These are phyloP conservation scores for Carollia perspicillata DNA, from an alignment of 2,113 vertebrate genomes.

Conservation along the genomic window DNA sequence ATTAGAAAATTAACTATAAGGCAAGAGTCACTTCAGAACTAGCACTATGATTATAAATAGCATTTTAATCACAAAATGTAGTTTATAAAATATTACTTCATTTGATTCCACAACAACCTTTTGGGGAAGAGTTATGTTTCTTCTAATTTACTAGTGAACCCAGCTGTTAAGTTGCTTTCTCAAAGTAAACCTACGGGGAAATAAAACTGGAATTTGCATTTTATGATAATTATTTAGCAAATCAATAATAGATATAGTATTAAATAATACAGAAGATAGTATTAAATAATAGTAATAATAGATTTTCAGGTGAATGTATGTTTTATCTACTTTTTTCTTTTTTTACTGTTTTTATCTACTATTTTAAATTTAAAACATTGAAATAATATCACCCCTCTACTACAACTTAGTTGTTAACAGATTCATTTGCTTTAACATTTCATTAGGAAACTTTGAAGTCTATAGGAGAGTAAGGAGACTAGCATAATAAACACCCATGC, in stretches of 20 bases:
- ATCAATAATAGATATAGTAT: background rate
- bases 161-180: conserved; percentile 25
- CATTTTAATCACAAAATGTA: background rate
- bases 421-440: conserved; percentile 13
- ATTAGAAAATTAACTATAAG: background rate
- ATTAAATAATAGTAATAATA: conserved; percentile 7
- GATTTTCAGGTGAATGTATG: background rate
- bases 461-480: background rate
- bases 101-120: background rate
- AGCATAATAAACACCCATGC: background rate
- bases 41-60: background rate
- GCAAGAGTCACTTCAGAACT: background rate
- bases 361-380: background rate
- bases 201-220: conserved; percentile 28
- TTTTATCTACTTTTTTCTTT: no score
- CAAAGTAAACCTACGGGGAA: background rate
- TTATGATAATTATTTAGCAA: conserved; percentile 22
- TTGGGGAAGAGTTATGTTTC: background rate
- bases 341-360: background rate
- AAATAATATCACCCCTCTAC: background rate
- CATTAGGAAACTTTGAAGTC: background rate
- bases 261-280: background rate
- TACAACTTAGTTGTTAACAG: background rate
- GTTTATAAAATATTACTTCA: background rate
- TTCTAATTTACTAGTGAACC: background rate